Percentiles rank a stretch among this genome's conserved stretches.
phyloP scores from a whole-genome alignment of 1,140 invertebrate genomes.

The Semibalanus balanoides region DNA sequence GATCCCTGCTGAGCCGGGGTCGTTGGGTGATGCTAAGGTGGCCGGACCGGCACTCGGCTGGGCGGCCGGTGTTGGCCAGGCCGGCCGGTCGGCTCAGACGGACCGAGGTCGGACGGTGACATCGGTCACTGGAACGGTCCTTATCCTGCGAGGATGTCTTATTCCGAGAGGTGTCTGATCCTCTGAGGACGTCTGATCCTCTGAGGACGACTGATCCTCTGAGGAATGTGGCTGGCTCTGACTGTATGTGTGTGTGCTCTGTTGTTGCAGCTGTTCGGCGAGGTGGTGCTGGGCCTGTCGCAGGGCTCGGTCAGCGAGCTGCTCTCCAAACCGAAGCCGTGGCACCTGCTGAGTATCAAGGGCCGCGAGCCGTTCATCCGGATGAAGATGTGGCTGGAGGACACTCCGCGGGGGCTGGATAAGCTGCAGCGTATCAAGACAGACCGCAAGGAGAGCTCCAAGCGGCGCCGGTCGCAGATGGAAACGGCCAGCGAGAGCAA shows the following conservation, averaged over 20 bases:
- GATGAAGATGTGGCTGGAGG: constrained; percentile 94
- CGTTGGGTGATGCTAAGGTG: no score
- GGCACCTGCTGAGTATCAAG: constrained; percentile 98
- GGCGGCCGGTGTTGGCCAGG: no score
- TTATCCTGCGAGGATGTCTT: no score
- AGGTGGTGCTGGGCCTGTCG: constrained; percentile 85
- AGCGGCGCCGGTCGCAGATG: constrained; percentile 51
- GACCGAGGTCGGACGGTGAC: no score
- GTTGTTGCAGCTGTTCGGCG: constrained; percentile 68
- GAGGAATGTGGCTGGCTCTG: background rate
- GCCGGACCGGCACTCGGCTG: no score
- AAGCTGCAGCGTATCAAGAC: constrained; percentile 59
- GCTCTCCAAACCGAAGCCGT: constrained; percentile 93
- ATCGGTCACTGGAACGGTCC: no score
- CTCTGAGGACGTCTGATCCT: no score
- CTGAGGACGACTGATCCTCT: no score
- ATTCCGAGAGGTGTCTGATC: no score
- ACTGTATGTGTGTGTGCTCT: background rate
- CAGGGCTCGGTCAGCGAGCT: constrained; percentile 95
- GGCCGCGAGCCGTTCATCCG: constrained; percentile 94
- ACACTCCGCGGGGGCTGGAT: constrained; percentile 76
- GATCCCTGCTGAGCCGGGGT: no score
- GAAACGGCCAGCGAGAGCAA: constrained; percentile 15
- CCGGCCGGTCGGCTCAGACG: no score
- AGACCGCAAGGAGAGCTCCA: constrained; percentile 75